phyloP scores from a whole-genome alignment of 2,888 invertebrate species.

The Dendrolimus houi region DNA sequence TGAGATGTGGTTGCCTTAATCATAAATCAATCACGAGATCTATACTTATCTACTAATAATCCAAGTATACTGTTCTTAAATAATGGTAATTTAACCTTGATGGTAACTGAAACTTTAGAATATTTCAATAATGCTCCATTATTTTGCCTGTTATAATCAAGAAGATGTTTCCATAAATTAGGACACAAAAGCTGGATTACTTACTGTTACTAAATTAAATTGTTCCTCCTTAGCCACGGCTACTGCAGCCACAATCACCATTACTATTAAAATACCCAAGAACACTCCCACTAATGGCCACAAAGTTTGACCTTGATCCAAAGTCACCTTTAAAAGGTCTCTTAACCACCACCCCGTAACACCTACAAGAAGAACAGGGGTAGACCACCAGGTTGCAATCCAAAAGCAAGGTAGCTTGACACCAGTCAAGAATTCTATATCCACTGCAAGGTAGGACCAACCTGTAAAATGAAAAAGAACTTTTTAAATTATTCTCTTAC shows the following conservation, averaged over 20 bases:
- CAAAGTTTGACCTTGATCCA: conserved; percentile 34
- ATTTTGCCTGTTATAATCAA: no score
- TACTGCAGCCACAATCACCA: conserved; percentile 51
- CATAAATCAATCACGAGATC: no score
- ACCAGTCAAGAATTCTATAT: conserved; percentile 62
- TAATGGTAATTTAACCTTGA: no score
- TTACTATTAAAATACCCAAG: conserved; percentile 42
- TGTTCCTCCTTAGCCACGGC: conserved; percentile 67
- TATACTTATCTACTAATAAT: no score
- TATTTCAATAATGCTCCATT: no score
- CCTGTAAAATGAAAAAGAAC: conserved; percentile 33
- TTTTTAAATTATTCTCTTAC: no score
- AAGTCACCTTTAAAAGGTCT: conserved; percentile 34
- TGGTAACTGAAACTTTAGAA: no score
- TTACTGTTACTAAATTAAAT: conserved; percentile 57
- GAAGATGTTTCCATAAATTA: not conserved
- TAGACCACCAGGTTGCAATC: conserved; percentile 53
- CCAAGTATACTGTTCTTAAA: no score
- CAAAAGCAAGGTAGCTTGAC: conserved; percentile 48
- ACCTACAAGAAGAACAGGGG: conserved; percentile 46
- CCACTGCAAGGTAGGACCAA: conserved; percentile 52
- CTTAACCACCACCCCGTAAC: conserved; percentile 63
- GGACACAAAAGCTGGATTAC: conserved; percentile 12
- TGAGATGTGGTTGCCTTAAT: no score
- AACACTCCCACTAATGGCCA: conserved; percentile 57